Conservation (phyloP, 2,888 invertebrate genomes). For the Gastracanthus pulcherrimus region DNA sequence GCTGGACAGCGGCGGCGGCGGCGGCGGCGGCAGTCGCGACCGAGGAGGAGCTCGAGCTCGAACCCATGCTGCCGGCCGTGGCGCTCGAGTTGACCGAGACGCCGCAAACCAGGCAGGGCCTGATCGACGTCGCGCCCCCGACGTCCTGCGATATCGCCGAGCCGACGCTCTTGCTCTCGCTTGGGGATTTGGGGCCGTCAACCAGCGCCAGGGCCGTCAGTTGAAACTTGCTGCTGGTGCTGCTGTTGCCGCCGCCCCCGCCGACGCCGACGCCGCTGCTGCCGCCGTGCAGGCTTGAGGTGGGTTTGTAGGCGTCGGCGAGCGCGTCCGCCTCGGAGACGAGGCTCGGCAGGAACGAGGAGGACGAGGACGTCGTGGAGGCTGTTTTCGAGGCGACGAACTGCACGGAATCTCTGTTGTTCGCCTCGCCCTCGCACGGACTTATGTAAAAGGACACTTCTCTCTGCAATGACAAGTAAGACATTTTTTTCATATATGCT, state of each 20-base stretch:
- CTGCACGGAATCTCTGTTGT: conserved; percentile 72
- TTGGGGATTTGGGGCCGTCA: conserved; percentile 68
- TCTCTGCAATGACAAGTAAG: conserved; percentile 77
- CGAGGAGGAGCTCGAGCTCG: conserved; percentile 51
- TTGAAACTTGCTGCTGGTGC: conserved; percentile 66
- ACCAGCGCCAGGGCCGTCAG: conserved; percentile 78
- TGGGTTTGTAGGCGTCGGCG: conserved; percentile 67
- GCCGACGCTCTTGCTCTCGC: conserved; percentile 54
- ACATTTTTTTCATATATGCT: too few species aligned
- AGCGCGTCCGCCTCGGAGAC: conserved; percentile 68
- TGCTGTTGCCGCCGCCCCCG: too few species aligned
- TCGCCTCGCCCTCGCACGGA: conserved; percentile 72
- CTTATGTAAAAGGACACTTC: conserved; percentile 78
- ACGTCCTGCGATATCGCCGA: conserved; percentile 62
- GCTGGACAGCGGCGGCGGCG: conserved; percentile 59
- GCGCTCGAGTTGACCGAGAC: conserved; percentile 72
- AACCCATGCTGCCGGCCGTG: not conserved
- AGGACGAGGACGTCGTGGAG: conserved; percentile 65
- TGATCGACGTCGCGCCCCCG: conserved; percentile 61
- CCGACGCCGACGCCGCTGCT: too few species aligned
- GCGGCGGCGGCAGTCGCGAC: too few species aligned
- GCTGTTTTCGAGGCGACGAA: conserved; percentile 70
- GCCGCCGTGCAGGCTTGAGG: conserved; percentile 51
- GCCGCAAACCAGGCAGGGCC: conserved; percentile 79
- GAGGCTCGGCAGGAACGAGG: conserved; percentile 69